These are phyloP conservation scores for Oasisia sp. DNA, from an alignment of 2,888 invertebrate genomes.

Conservation along the genomic window DNA sequence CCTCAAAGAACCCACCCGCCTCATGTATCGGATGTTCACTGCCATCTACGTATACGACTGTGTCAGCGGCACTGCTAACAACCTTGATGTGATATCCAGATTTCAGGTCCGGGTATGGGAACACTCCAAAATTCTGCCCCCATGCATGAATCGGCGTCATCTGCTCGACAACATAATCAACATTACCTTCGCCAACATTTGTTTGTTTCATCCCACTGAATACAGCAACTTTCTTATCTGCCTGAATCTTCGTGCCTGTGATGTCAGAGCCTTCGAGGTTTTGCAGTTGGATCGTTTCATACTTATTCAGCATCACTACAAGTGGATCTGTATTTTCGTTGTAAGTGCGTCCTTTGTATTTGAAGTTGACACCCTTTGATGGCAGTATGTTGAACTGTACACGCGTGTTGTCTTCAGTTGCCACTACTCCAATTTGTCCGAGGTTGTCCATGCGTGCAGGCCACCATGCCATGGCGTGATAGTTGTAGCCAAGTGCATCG, in stretches of 20 bases:
- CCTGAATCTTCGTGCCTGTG: background rate
- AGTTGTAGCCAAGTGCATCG: background rate
- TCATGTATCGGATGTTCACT: background rate
- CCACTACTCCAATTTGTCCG: conserved; percentile 3
- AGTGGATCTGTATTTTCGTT: background rate
- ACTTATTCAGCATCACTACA: background rate
- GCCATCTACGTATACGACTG: background rate
- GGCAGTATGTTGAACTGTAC: background rate
- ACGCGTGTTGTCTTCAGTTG: background rate
- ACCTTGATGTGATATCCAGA: background rate
- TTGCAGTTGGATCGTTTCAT: background rate
- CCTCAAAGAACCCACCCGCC: background rate
- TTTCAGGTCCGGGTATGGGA: background rate
- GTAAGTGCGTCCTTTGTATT: background rate
- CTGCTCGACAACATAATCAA: conserved; percentile 10
- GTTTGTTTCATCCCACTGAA: background rate
- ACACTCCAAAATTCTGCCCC: background rate
- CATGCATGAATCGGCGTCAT: conserved; percentile 9
- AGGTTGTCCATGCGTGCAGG: background rate
- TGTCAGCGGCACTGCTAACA: background rate
- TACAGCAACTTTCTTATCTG: background rate
- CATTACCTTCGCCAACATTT: background rate
- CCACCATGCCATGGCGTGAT: background rate
- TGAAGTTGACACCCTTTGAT: background rate
- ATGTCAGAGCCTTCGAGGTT: background rate